Evolutionary conservation across 2,113 vertebrate genomes (phyloP), one percentile per base, ranked within the genome.

Genomic region (Hyperoodon ampullatus): DNA sequence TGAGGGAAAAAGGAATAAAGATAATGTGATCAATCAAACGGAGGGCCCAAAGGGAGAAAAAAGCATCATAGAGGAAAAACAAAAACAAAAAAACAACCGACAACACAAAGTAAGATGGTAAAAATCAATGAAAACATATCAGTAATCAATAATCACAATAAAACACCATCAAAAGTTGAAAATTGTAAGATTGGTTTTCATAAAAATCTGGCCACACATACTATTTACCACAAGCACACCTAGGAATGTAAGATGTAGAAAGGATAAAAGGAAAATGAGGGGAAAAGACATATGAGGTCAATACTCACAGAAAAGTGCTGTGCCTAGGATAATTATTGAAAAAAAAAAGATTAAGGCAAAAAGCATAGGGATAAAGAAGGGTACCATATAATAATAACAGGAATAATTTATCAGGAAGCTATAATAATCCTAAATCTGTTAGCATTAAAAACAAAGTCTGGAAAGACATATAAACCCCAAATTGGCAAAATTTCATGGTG

Each of bases 11-110:
- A 28, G 39, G 42, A 63, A 8, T n/a, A 58, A 55, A 60, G 75
- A 61, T 63, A 75, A 47, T 13, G 0, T 24, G 65, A 68, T 42
- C 53, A 33, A 55, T 35, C 47, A 26, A 85, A 8, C 1, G 0
- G 66, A 71, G 47, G 33, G 16, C 13, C 39, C 78, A 75, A 77
- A 55, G 33, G 35, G 28, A 84, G 47, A 28, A 47, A 60, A 83
- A 5, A 47, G 42, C 0, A 47, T 33, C 72, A 47, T 0, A n/a
- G 15, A 42, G n/a, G 11, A 39, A 58, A 8, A 1, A 24, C 0
- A 6, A 5, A 7, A 77, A 11, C 60, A 23, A 6, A 53, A 1
- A 10, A 7, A 3, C 12, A 5, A 21, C 44, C 19, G 8, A 70
- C 23, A 26, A 13, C 61, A 47, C 15, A 68, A 44, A 80, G 53